Base-by-base conservation (phyloP, 2,113 vertebrate species). In the Oryzias curvinotus region DNA sequence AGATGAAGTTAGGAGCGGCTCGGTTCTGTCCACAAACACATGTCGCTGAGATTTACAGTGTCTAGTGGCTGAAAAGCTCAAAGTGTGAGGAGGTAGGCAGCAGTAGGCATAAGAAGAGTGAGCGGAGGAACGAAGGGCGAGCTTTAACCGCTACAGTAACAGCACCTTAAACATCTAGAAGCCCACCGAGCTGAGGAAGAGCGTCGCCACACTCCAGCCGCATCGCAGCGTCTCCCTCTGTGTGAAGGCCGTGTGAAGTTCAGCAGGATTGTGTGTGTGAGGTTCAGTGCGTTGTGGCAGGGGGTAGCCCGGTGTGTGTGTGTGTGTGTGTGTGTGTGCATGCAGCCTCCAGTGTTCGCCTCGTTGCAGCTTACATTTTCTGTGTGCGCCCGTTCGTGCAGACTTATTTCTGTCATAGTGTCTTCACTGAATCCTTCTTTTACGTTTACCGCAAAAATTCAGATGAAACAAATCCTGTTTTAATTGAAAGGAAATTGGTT, bases 131-230 rank as follows among this genome's bases (percentile, higher is more conserved):
- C 10, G 6, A 7, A 15, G 41, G 49, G 44, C 1, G 4, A 59
- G 63, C 57, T 47, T 77, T 62, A 52, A 48, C 63, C 14, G 85
- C 84, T 90, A 88, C 81, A 82, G 73, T 75, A 77, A 82, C 69
- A 80, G 82, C 85, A 84, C 83, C 87, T 83, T 82, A 82, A 85
- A 71, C 58, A 55, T 52, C 81, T 65, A 80, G 71, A 76, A 83
- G 81, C 80, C 73, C 66, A 71, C 68, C 13, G 74, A 45, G 57
- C 62, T 49, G 55, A 83, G 57, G 57, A 84, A 61, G 62, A 77
- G 78, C 50, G 15, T n/a, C 12, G 5, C 49, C 14, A 1, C 53
- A 46, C 55, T 57, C 23, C 48, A 45, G 61, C 48, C 14, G 46
- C 65, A 55, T 64, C 71, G 47, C 69, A 28, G 61, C 52, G 25